Base-by-base conservation (phyloP, 2,888 invertebrate species). In the Microdon myrmicae region DNA sequence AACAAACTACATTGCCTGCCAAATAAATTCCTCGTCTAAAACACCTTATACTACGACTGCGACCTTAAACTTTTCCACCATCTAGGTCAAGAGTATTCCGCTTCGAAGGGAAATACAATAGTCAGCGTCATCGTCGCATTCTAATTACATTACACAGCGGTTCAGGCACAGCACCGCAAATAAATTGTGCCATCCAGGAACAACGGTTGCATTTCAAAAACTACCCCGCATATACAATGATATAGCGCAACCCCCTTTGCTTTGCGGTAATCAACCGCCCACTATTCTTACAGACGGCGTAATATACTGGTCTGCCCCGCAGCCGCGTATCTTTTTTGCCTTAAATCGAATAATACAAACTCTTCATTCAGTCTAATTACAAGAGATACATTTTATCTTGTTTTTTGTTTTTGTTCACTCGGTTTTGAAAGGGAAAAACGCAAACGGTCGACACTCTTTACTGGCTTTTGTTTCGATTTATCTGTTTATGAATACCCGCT, bases 111-210 rank as follows among this genome's bases (percentile, higher is more conserved):
- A 8, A 29, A 28, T 32, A 29, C 23, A 8, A 4, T 12, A 3
- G n/a, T 6, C 22, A 13, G 19, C 25, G 4, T 31, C 22, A 45
- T 25, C 29, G 31, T 41, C 22, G 38, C 56, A 64, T 45, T 34
- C 29, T 64, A 58, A 64, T 64, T 58, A 58, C 58, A 64, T 58
- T 64, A 58, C n/a, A 41, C 45, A 58, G 58, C 47, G 45, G 38
- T 23, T 44, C 35, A 44, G 22, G 31, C 39, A 23, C 8, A 35
- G 41, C 12, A n/a, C n/a, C n/a, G n/a, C n/a, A n/a, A n/a, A n/a
- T n/a, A n/a, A n/a, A n/a, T n/a, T n/a, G n/a, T 3, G 28, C 39
- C 38, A 55, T 44, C 41, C 22, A 14, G 23, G 49, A 45, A 51
- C 49, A 61, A 14, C 39, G 14, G 20, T 20, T 29, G 34, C 19